Percentiles rank a stretch among this genome's conserved stretches.
These are phyloP conservation scores for Acanthurus lineatus DNA, from an alignment of 2,797 vertebrate genomes.

Conservation along the genomic window DNA sequence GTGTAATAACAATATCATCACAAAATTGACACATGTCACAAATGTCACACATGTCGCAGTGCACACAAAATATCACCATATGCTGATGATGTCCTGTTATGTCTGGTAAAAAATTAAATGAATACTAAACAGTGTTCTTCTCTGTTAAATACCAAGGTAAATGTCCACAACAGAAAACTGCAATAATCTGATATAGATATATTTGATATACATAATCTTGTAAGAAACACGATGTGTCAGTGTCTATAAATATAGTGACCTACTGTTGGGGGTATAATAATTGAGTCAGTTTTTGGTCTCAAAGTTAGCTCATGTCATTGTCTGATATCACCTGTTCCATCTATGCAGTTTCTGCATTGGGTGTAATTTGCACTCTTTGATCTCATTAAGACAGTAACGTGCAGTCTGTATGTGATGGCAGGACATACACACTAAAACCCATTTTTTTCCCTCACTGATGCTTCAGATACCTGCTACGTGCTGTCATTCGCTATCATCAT, in stretches of 20 bases:
- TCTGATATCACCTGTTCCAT: constrained; percentile 2
- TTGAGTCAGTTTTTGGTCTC: not conserved
- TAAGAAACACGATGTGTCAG: too few species aligned
- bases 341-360: not conserved
- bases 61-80: not conserved
- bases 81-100: constrained; percentile 33
- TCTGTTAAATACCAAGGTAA: too few species aligned
- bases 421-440: not conserved
- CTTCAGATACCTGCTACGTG: constrained; percentile 96
- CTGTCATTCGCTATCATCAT: constrained; percentile 98
- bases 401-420: not conserved
- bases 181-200: too few species aligned
- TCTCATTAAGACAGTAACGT: not conserved
- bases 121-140: too few species aligned
- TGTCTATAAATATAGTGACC: too few species aligned
- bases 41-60: too few species aligned
- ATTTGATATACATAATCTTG: too few species aligned
- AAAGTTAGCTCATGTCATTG: not conserved
- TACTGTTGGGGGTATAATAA: too few species aligned
- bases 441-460: not conserved
- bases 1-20: not conserved
- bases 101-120: not conserved
- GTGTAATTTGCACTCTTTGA: not conserved
- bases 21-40: too few species aligned
- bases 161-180: too few species aligned